Conservation (phyloP, 2,797 vertebrate species). For the Smutsia gigantea region DNA sequence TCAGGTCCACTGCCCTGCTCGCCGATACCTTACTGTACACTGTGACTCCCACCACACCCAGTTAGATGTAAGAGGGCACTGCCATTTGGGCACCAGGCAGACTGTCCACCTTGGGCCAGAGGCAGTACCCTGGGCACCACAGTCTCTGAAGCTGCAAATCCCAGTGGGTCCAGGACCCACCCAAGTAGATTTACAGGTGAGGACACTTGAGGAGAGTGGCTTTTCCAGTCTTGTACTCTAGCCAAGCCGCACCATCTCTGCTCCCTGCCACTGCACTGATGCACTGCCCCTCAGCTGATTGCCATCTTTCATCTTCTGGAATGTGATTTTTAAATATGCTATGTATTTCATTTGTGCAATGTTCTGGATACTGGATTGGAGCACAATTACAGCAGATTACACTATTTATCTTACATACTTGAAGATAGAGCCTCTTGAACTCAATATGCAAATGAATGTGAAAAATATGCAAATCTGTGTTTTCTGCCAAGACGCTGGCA, state of each 20-base stretch:
- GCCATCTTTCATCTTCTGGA: constrained; percentile 41
- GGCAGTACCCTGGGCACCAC: not conserved
- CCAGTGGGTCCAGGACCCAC: not conserved
- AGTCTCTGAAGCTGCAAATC: not conserved
- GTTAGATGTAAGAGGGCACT: not conserved
- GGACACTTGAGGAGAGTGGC: not conserved
- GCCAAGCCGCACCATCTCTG: not conserved
- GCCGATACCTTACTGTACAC: not conserved
- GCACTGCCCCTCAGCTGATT: not conserved
- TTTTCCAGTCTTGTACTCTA: not conserved
- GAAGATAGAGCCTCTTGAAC: constrained; percentile 76
- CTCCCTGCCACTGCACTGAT: not conserved
- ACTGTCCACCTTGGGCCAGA: not conserved
- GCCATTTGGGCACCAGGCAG: not conserved
- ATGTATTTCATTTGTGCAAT: constrained; percentile 67
- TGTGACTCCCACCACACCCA: not conserved
- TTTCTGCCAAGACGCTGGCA: constrained; percentile 68
- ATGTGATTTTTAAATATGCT: constrained; percentile 66
- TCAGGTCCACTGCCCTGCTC: not conserved
- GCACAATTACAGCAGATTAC: constrained; percentile 72
- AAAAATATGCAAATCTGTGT: constrained; percentile 74
- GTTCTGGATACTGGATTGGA: constrained; percentile 63
- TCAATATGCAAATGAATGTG: constrained; percentile 68
- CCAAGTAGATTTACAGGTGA: not conserved
- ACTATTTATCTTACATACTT: constrained; percentile 75